phyloP scores from a whole-genome alignment of 2,888 invertebrate genomes.

The Deilephila elpenor region DNA sequence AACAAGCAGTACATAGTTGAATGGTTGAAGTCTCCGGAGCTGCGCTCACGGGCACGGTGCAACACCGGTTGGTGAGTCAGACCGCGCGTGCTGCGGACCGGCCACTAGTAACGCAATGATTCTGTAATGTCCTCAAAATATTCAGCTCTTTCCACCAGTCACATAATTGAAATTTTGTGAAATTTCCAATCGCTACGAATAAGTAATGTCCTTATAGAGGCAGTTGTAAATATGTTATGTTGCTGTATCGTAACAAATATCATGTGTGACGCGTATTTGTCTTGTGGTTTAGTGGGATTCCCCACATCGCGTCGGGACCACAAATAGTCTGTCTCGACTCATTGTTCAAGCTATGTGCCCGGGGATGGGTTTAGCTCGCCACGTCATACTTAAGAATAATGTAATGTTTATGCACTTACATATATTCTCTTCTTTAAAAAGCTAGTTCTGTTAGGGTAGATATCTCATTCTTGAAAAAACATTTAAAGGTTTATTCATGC shows the following conservation, averaged over 20 bases:
- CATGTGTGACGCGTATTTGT: neutral
- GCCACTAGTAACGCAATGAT: neutral
- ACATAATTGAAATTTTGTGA: neutral
- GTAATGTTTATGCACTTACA: no score
- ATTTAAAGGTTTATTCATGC: no score
- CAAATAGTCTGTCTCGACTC: no score
- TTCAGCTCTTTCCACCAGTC: neutral
- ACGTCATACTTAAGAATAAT: no score
- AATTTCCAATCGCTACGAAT: no score
- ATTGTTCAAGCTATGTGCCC: no score
- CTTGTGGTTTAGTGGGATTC: neutral
- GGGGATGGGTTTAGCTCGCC: no score
- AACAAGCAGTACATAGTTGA: neutral
- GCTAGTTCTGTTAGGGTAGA: no score
- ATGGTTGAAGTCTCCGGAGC: neutral
- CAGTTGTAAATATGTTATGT: neutral
- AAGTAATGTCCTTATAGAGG: neutral
- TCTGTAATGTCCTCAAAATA: neutral
- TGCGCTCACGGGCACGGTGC: neutral
- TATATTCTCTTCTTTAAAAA: no score
- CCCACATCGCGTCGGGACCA: neutral
- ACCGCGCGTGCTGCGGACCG: neutral
- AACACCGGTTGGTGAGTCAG: neutral
- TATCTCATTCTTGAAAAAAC: no score
- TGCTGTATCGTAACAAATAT: neutral